Percentiles rank a stretch among this genome's conserved stretches.
phyloP scores from a whole-genome alignment of 1,140 invertebrate genomes.

The Stenopsyche tienmushanensis region DNA sequence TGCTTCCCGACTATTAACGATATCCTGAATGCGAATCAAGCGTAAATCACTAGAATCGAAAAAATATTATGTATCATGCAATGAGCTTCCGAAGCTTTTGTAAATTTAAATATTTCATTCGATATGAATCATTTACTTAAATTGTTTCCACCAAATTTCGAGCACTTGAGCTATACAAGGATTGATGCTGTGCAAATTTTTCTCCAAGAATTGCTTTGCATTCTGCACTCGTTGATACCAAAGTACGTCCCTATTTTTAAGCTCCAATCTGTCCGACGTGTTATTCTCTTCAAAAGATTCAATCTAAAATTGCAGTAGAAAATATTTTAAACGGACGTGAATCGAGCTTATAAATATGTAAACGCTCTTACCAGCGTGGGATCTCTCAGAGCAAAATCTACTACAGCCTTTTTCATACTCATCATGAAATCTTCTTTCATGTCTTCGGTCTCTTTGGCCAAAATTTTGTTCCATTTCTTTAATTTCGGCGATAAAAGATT shows the following conservation, averaged over 20 bases:
- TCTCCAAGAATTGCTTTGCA: slow-evolving; percentile 50
- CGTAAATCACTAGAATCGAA: slow-evolving; percentile 49
- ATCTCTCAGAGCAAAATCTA: slow-evolving; percentile 86
- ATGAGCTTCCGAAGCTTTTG: neutral
- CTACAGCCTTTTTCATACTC: slow-evolving; percentile 83
- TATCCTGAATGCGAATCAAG: slow-evolving; percentile 55
- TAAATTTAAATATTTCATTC: neutral
- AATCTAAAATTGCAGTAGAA: slow-evolving; percentile 47
- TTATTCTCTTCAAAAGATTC: slow-evolving; percentile 53
- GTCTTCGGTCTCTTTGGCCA: slow-evolving; percentile 62
- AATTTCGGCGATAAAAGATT: slow-evolving; percentile 53
- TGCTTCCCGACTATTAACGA: slow-evolving; percentile 56
- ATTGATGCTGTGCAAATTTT: slow-evolving; percentile 76
- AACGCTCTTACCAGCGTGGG: slow-evolving; percentile 55
- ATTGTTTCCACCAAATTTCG: slow-evolving; percentile 78
- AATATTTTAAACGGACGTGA: neutral
- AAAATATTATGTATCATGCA: neutral
- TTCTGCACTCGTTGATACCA: slow-evolving; percentile 57
- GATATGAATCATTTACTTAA: slow-evolving; percentile 59
- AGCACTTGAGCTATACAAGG: slow-evolving; percentile 78
- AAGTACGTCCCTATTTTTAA: slow-evolving; percentile 64
- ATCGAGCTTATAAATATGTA: neutral
- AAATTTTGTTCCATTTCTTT: slow-evolving; percentile 59
- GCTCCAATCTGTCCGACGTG: slow-evolving; percentile 59
- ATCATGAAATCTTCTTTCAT: slow-evolving; percentile 77